Base-by-base conservation (phyloP, 2,797 vertebrate genomes). In the Myripristis murdjan region DNA sequence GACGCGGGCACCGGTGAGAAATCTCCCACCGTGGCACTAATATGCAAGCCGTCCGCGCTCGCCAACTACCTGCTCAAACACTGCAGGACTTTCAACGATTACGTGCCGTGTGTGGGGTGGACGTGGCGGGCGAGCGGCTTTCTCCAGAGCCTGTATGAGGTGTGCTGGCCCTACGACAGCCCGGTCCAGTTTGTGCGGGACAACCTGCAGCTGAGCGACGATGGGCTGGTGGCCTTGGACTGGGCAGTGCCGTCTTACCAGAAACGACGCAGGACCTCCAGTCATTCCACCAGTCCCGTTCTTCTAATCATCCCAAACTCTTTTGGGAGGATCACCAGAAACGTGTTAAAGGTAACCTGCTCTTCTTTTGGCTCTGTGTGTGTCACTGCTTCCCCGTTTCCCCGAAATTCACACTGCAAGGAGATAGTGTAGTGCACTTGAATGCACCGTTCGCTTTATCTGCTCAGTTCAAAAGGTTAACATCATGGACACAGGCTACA, bases 281-380 rank as follows among this genome's bases (percentile, higher is more conserved):
- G 95, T 24, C 93, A 95, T 81, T 95, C 95, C 43, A 90, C 87
- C 48, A 92, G 92, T 46, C 95, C 95, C 0, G 79, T 96, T 12
- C 93, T 96, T 4, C 90, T 96, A 67, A 91, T 96, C 79, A 90
- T 96, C 58, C 95, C 96, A 5, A 96, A 95, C 89, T 95, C 95
- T 12, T 95, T 95, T 69, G 95, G 96, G 39, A 96, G 93, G 89
- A 95, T 96, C 73, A 96, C 95, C 9, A 89, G 93, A 63, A 96
- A 93, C 83, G 90, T 94, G 46, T 54, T 93, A 5, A 93, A 96
- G 95, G 95, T 96, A 95, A 91, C 14, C 2, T 3, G 39, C 11
- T 11, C 37, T 24, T 24, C 23, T 24, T 24, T 24, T 15, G 24
- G 4, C 49, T 22, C n/a, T 22, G n/a, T 23, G 5, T 15, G 39